Evolutionary conservation across 2,113 vertebrate genomes (phyloP), one percentile per base, ranked within the genome.

Genomic region (Helogale parvula): DNA sequence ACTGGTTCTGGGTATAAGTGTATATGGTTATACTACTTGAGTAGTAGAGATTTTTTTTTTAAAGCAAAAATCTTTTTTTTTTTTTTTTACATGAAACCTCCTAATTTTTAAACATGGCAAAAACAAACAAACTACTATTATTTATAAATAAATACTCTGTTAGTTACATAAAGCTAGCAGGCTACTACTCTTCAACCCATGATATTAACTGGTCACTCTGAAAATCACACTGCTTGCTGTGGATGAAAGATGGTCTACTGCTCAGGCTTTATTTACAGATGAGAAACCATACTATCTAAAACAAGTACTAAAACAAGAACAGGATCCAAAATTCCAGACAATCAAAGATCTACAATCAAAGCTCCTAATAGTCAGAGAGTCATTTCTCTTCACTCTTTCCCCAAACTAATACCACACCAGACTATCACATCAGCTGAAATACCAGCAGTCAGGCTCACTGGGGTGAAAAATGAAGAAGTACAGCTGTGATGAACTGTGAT

Each of bases 241-340:
- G 82, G 41, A 88, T 27, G 29, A 41, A 74, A 57, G 33, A 66
- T 45, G 50, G 33, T n/a, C 33, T 50, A 21, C 35, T 19, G 13
- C 71, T 71, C 81, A 33, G 89, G 35, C 69, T 29, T 54, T 50
- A 76, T 88, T 93, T 88, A 91, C 29, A 94, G 93, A 90, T 60
- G 66, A 57, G 81, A 96, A 97, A 60, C 25, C 63, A 60, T n/a
- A 23, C 69, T 27, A 23, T 29, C 57, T 52, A 81, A 76, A 72
- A 77, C 31, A 90, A 91, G 33, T 38, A 33, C 77, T 50, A 23
- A 84, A 90, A 88, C 45, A 50, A 57, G 63, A 17, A 68, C 13
- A 11, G 82, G 47, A 84, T 47, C 57, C 79, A 82, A 65, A 90
- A 95, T 81, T 71, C 35, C 47, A 60, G 33, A 72, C 35, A 83